Base-by-base conservation (phyloP, 2,113 vertebrate species). In the Loxodonta africana region DNA sequence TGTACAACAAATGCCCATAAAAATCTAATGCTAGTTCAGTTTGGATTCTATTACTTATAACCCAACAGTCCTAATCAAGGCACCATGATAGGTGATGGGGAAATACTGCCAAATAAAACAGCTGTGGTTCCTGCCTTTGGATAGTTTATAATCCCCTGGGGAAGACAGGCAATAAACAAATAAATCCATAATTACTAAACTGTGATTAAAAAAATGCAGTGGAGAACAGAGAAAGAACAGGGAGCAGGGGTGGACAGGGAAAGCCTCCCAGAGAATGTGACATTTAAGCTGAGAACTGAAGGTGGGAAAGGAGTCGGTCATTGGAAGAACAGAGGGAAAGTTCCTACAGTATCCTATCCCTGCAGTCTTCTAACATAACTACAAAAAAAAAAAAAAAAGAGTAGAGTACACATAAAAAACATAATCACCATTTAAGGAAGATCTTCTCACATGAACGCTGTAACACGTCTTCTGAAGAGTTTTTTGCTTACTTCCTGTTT, bases 301-400 rank as follows among this genome's bases (percentile, higher is more conserved):
- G 88, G n/a, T 53, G 26, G 85, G 60, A 37, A 65, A 71, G 41
- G 63, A 89, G 90, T 76, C 44, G 26, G 44, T 46, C 60, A 20
- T 4, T 62, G 46, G 80, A 76, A 95, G 96, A 96, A 95, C 88
- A 96, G 83, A 95, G 88, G 84, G 83, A 76, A 86, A 65, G 74
- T 53, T 84, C 67, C 41, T 26, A 5, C 57, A 41, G 76, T 25
- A 48, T 82, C 84, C 84, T 94, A n/a, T 95, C 91, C 82, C 74
- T 88, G 95, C 62, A 78, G 81, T 51, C 95, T 86, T 53, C 57
- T 46, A 33, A 18, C 78, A 74, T 92, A 97, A 96, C 94, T 84
- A 97, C 51, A 93, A 37, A 37, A 37, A 37, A 37, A 37, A 37
- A 37, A 37, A 37, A 37, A 37, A 37, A 37, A 37, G 91, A 57